phyloP scores from a whole-genome alignment of 2,113 vertebrate species.

The Pomatorhinus ruficollis region DNA sequence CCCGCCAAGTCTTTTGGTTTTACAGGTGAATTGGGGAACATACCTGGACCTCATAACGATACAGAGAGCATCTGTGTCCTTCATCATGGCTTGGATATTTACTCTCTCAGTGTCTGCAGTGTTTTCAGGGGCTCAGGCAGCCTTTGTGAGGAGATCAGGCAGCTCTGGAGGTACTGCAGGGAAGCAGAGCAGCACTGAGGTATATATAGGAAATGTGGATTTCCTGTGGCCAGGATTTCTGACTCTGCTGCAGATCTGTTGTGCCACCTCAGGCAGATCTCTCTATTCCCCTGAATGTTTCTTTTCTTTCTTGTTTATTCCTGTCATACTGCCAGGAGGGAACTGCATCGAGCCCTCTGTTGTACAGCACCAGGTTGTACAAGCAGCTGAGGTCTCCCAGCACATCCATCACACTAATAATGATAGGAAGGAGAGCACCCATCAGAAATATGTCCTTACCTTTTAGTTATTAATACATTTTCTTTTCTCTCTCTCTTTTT shows the following conservation, averaged over 20 bases:
- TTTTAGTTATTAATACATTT: slow-evolving; percentile 1
- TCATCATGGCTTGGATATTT: not conserved
- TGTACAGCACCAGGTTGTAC: not conserved
- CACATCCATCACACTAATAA: not conserved
- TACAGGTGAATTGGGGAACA: not conserved
- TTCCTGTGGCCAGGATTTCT: not conserved
- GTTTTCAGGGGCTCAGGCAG: not conserved
- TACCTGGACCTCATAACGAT: not conserved
- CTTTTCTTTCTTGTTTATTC: not conserved
- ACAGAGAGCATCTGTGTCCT: not conserved
- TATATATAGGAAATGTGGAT: not conserved
- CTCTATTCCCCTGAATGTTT: not conserved
- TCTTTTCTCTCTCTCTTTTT: not conserved
- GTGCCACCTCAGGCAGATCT: not conserved
- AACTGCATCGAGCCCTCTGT: not conserved
- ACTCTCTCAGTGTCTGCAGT: not conserved
- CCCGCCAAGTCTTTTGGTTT: not conserved
- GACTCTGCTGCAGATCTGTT: not conserved
- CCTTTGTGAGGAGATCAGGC: not conserved
- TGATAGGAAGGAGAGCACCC: not conserved
- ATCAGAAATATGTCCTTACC: not conserved
- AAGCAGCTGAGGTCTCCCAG: not conserved
- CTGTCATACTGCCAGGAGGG: not conserved
- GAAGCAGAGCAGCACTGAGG: not conserved
- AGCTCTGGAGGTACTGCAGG: not conserved